These are phyloP conservation scores for Lottia scabra DNA, from an alignment of 2,888 invertebrate species.

Conservation along the genomic window DNA sequence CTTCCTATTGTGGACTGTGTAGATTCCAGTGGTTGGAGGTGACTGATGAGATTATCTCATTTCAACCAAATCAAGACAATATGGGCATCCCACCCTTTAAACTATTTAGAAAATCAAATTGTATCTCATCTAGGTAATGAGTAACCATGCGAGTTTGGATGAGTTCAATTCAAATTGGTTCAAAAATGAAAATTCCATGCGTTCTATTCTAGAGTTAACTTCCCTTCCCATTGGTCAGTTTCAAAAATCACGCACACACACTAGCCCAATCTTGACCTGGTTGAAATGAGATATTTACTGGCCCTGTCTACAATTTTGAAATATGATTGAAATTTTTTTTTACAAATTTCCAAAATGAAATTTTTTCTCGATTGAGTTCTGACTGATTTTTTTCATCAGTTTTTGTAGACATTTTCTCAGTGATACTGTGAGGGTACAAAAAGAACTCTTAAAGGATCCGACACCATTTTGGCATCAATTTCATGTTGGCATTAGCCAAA, in stretches of 20 bases:
- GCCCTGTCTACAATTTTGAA: neutral
- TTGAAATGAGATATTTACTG: neutral
- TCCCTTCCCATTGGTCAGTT: neutral
- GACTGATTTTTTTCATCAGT: constrained; percentile 20
- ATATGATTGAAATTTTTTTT: neutral
- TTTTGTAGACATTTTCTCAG: constrained; percentile 23
- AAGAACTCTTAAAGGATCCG: constrained; percentile 1
- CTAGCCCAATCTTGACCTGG: neutral
- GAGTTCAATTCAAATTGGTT: constrained; percentile 1
- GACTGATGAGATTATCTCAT: neutral
- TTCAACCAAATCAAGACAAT: constrained; percentile 3
- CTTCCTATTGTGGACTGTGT: neutral
- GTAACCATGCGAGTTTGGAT: neutral
- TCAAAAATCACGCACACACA: constrained; percentile 2
- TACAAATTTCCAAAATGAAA: no score
- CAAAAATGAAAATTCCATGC: constrained; percentile 1
- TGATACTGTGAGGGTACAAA: constrained; percentile 35
- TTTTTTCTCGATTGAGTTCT: neutral
- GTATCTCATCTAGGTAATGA: neutral
- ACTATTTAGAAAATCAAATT: no score
- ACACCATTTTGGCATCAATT: constrained; percentile 18
- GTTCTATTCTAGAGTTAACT: neutral
- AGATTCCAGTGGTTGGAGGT: no score
- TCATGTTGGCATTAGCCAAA: neutral
- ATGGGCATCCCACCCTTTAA: neutral